Percentiles rank a stretch among this genome's conserved stretches.
Evolutionary conservation across 2,888 invertebrate species (phyloP).

Genomic region (Agonopterix alstromeriana): DNA sequence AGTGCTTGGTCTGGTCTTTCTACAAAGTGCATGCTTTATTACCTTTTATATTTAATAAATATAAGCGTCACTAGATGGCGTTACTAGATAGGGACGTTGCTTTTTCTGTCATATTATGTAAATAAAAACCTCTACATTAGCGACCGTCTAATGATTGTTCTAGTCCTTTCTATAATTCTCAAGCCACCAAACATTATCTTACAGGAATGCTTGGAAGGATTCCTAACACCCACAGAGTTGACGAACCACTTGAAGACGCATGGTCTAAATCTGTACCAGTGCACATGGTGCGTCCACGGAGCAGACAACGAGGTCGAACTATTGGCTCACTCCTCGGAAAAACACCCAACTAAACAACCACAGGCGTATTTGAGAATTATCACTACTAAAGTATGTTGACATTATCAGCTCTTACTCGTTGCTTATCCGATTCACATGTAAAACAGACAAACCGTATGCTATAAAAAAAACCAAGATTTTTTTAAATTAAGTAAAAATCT

Average conservation of each 20-base stretch:
- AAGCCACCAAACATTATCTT: constrained; percentile 9
- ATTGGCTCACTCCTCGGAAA: constrained; percentile 43
- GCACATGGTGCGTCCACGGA: constrained; percentile 59
- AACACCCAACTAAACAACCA: constrained; percentile 60
- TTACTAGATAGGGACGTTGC: too few species aligned
- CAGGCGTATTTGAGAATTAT: constrained; percentile 57
- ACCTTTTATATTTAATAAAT: too few species aligned
- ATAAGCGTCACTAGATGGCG: too few species aligned
- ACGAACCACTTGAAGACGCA: constrained; percentile 51
- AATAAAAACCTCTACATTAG: too few species aligned
- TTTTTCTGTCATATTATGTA: too few species aligned
- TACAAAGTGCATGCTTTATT: too few species aligned
- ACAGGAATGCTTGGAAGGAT: constrained; percentile 36
- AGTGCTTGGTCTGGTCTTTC: too few species aligned
- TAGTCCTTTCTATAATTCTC: too few species aligned
- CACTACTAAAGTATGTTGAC: constrained; percentile 41
- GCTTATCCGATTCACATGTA: not conserved
- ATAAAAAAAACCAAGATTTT: not conserved
- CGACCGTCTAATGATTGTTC: too few species aligned
- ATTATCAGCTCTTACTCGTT: not conserved
- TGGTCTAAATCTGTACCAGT: constrained; percentile 56
- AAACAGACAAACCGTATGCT: too few species aligned
- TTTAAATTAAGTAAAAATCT: not conserved
- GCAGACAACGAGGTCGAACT: constrained; percentile 48
- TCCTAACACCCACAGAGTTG: constrained; percentile 34